Evolutionary conservation across 2,888 invertebrate species (phyloP).

Genomic region (Polymixis flavicincta): DNA sequence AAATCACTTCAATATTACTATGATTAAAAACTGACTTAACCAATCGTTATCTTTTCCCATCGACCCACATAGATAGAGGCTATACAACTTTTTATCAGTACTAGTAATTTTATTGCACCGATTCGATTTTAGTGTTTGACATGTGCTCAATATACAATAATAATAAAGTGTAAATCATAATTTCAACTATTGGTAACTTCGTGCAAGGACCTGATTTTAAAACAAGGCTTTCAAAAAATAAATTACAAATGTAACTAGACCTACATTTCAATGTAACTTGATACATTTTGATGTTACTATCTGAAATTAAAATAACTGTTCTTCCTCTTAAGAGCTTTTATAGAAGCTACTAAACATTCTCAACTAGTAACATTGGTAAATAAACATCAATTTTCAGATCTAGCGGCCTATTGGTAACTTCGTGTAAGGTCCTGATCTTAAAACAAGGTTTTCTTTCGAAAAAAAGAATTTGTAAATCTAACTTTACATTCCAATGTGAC

Average conservation of each 20-base stretch:
- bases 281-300: too few relatives aligned
- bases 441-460: too few relatives aligned
- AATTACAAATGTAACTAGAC: too few relatives aligned
- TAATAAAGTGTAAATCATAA: neutral
- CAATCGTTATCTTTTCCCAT: conserved; percentile 38
- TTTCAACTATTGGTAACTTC: neutral
- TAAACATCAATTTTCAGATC: too few relatives aligned
- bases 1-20: conserved; percentile 10
- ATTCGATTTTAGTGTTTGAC: conserved; percentile 13
- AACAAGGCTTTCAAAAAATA: neutral
- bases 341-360: too few relatives aligned
- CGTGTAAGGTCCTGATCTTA: neutral
- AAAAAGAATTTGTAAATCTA: too few relatives aligned
- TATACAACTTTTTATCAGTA: conserved; percentile 49
- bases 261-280: too few relatives aligned
- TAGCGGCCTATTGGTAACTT: neutral
- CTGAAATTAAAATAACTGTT: too few relatives aligned
- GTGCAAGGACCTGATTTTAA: neutral
- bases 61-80: conserved; percentile 58
- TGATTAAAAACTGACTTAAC: conserved; percentile 27
- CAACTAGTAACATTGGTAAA: too few relatives aligned
- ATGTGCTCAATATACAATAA: conserved; percentile 12
- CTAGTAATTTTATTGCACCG: conserved; percentile 35
- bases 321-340: too few relatives aligned
- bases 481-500: too few relatives aligned